Percentiles rank a stretch among this genome's conserved stretches.
These are phyloP conservation scores for Pristionchus entomophagus DNA, from an alignment of 2,888 invertebrate genomes.

Conservation along the genomic window DNA sequence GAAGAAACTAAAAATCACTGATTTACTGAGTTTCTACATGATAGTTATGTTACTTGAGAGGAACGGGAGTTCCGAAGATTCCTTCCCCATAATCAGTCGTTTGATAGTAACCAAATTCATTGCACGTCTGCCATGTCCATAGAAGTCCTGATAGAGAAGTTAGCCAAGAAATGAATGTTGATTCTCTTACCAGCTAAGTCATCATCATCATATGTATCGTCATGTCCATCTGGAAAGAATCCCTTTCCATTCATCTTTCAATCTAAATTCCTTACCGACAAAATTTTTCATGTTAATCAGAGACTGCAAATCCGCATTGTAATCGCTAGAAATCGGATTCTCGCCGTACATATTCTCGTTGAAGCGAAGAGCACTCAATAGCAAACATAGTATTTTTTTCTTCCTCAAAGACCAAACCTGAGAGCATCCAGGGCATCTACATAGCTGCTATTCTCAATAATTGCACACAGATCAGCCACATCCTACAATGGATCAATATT, in stretches of 20 bases:
- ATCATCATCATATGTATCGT: not conserved
- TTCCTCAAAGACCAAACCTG: not conserved
- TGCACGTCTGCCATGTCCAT: conserved; percentile 95
- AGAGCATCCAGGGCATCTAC: conserved; percentile 36
- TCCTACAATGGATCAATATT: not conserved
- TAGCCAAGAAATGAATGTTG: not conserved
- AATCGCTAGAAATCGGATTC: conserved; percentile 77
- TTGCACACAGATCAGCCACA: not conserved
- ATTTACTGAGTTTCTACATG: not conserved
- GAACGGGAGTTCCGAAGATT: conserved; percentile 65
- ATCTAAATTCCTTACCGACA: not conserved
- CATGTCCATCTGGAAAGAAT: conserved; percentile 32
- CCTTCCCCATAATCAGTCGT: conserved; percentile 82
- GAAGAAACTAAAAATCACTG: conserved; percentile 61
- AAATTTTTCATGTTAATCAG: not conserved
- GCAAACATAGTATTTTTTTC: not conserved
- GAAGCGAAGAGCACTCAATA: not conserved
- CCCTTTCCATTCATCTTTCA: not conserved
- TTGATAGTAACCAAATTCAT: conserved; percentile 95
- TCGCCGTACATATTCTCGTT: conserved; percentile 83
- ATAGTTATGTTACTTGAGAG: conserved; percentile 58
- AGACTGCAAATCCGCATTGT: not conserved
- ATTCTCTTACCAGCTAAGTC: not conserved
- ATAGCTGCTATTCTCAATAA: not conserved
- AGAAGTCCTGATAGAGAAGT: not conserved